Evolutionary conservation across 2,113 vertebrate species (phyloP).

Genomic region (Tachysurus vachellii): DNA sequence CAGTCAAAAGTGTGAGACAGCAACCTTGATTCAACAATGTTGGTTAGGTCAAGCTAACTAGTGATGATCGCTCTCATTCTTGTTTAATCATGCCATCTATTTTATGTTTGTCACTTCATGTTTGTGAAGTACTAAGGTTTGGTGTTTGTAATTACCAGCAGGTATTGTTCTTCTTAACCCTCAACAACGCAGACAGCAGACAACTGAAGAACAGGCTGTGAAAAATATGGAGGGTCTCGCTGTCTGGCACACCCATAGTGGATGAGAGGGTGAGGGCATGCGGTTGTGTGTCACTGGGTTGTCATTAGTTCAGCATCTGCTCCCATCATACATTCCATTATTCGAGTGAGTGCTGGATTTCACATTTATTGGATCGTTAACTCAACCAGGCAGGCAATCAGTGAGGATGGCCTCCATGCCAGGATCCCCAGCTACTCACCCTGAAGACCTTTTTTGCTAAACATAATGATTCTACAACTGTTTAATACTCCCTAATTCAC

Average conservation of each 20-base stretch:
- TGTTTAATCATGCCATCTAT: not conserved
- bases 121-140: constrained; percentile 22
- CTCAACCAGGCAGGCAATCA: constrained; percentile 86
- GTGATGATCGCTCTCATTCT: not conserved
- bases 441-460: constrained; percentile 31
- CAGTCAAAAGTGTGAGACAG: not conserved
- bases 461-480: constrained; percentile 11
- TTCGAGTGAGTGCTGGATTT: constrained; percentile 76
- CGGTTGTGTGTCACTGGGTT: constrained; percentile 86
- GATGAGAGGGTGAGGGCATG: constrained; percentile 69
- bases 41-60: constrained; percentile 14
- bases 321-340: constrained; percentile 84
- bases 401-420: constrained; percentile 73
- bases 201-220: constrained; percentile 21
- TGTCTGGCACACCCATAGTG: constrained; percentile 48
- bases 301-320: constrained; percentile 89
- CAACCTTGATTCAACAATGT: constrained; percentile 13
- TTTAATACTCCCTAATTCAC: constrained; percentile 22
- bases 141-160: constrained; percentile 17
- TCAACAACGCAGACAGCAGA: not conserved
- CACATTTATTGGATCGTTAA: constrained; percentile 86
- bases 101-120: not conserved
- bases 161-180: constrained; percentile 12
- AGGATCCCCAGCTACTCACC: constrained; percentile 48
- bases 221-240: constrained; percentile 42